Percentiles rank a stretch among this genome's conserved stretches.
Evolutionary conservation across 2,797 vertebrate genomes (phyloP).

Genomic region (Percopsis omiscomaycus): DNA sequence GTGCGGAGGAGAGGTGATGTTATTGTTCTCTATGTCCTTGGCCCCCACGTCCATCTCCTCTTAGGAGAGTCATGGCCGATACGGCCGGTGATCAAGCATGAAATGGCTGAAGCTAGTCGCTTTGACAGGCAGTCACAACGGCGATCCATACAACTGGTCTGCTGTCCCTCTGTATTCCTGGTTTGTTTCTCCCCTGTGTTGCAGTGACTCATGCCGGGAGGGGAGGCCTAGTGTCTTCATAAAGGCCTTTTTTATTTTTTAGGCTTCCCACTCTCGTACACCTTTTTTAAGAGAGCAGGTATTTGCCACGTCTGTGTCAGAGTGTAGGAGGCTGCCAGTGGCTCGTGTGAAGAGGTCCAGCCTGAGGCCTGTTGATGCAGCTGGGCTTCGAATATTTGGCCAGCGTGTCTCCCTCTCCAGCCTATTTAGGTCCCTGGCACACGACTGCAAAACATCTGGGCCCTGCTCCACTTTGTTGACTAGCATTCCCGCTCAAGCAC

Average conservation of each 20-base stretch:
- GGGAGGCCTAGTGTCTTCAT: slow-evolving; percentile 29
- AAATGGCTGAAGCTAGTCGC: slow-evolving; percentile 25
- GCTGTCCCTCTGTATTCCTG: slow-evolving; percentile 7
- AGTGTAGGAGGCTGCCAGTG: slow-evolving; percentile 34
- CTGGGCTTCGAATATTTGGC: slow-evolving; percentile 26
- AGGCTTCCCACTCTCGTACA: not conserved
- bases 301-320: slow-evolving; percentile 29
- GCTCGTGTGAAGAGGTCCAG: slow-evolving; percentile 29
- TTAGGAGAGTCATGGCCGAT: slow-evolving; percentile 38
- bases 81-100: slow-evolving; percentile 1
- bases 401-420: slow-evolving; percentile 9
- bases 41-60: slow-evolving; percentile 20
- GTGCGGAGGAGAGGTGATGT: slow-evolving; percentile 49
- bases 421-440: not conserved
- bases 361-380: slow-evolving; percentile 37
- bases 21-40: slow-evolving; percentile 53
- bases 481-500: not conserved
- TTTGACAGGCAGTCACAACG: slow-evolving; percentile 15
- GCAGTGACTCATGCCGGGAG: not conserved
- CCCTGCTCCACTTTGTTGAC: not conserved
- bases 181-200: slow-evolving; percentile 5
- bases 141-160: slow-evolving; percentile 18
- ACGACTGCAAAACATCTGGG: not conserved
- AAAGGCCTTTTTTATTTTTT: slow-evolving; percentile 26
- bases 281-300: slow-evolving; percentile 43